A percentile compares a stretch with the other conserved stretches of the same genome.
phyloP scores from a whole-genome alignment of 1,140 invertebrate species.

The Delia radicum region DNA sequence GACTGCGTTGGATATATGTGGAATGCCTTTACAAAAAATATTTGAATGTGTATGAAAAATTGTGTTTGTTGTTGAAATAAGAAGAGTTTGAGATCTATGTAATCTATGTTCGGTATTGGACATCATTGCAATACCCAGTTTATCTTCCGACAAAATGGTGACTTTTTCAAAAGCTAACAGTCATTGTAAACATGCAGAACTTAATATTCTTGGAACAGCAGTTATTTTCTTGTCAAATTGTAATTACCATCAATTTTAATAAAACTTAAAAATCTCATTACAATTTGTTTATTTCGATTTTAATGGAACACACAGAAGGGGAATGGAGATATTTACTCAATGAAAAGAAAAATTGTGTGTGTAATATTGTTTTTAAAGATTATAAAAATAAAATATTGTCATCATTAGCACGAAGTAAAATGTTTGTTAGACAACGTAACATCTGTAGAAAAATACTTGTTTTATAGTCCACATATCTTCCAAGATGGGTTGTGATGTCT shows the following conservation, averaged over 20 bases:
- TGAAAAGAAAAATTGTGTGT: background rate
- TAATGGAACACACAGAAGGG: background rate
- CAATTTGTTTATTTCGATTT: conserved; percentile 22
- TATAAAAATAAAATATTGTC: conserved; percentile 16
- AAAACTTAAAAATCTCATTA: background rate
- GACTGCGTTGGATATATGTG: too few species aligned
- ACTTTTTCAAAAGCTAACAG: too few species aligned
- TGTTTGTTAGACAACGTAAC: conserved; percentile 8
- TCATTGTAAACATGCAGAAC: too few species aligned
- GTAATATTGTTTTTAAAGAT: conserved; percentile 13
- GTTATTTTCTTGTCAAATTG: background rate
- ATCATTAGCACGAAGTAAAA: conserved; percentile 19
- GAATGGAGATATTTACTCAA: background rate
- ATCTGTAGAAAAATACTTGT: conserved; percentile 14
- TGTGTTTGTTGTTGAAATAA: too few species aligned
- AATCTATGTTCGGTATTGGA: too few species aligned
- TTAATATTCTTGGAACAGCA: too few species aligned
- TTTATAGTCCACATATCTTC: conserved; percentile 15
- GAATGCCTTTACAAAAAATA: too few species aligned
- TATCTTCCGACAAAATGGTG: too few species aligned
- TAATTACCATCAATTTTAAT: background rate
- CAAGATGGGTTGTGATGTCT: conserved; percentile 6
- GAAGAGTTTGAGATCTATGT: too few species aligned
- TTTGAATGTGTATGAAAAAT: too few species aligned
- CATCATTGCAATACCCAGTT: too few species aligned